phyloP scores from a whole-genome alignment of 2,113 vertebrate species.

The Anseranas semipalmata region DNA sequence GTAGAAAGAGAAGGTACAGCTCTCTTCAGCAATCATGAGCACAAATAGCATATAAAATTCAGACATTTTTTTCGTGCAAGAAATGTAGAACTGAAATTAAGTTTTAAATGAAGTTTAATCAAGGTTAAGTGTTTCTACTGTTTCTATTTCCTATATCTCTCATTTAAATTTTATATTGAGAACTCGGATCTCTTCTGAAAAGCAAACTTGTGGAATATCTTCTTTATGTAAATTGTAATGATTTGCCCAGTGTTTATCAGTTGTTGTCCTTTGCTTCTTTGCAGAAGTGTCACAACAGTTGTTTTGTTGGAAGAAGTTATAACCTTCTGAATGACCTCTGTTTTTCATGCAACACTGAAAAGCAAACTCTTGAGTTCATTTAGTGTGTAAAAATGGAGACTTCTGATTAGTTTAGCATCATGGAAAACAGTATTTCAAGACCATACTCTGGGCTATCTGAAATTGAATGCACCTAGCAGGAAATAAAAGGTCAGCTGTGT shows the following conservation, averaged over 20 bases:
- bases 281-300: not conserved
- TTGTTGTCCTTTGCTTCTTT: not conserved
- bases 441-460: not conserved
- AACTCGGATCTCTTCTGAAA: not conserved
- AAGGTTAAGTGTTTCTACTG: not conserved
- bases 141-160: not conserved
- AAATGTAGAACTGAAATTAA: not conserved
- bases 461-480: slow-evolving; percentile 10
- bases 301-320: not conserved
- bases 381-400: not conserved
- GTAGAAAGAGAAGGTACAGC: not conserved
- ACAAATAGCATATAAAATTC: not conserved
- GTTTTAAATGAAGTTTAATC: not conserved
- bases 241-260: not conserved
- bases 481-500: slow-evolving; percentile 25
- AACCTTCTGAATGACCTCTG: slow-evolving; percentile 33
- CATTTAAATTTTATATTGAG: not conserved
- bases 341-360: not conserved
- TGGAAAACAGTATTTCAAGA: slow-evolving; percentile 10
- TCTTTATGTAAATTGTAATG: not conserved
- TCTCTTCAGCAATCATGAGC: not conserved
- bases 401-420: not conserved
- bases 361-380: not conserved
- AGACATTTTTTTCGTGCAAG: not conserved
- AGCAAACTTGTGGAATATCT: not conserved